Evolutionary conservation across 2,888 invertebrate species (phyloP), one percentile per base, ranked within the genome.

Genomic region (Xestoiulus laeticollis): DNA sequence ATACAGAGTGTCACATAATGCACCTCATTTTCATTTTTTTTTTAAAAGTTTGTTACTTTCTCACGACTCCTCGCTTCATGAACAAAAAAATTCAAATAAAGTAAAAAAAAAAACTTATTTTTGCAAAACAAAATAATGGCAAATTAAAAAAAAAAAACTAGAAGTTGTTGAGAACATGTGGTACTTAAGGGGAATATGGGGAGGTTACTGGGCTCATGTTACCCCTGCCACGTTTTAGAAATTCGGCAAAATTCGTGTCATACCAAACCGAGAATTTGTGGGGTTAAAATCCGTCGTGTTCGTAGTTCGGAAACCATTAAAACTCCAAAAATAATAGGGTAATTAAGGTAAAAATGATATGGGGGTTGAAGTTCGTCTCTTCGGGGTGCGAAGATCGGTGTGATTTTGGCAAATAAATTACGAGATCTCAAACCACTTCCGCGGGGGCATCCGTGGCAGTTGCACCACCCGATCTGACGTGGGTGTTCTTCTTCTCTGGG

Each of bases 341-440:
- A 59, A 22, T 22, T 59, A 22, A 53, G 53, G 53, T 53, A 19
- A 53, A 19, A 19, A 19, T 53, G 53, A 53, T 16, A 8, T 16
- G 53, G 53, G 19, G 53, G 53, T 53, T 83, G 83, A 83, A 83
- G 33, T 83, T 83, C 16, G 30, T 83, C 33, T 83, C 83, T 33
- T 83, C 83, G 84, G 38, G 38, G 84, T n/a, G 32, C 38, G 84
- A 84, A 33, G 84, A 84, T 19, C 32, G 59, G 59, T 59, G 59
- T 59, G 43, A 85, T 87, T 87, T 59, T 87, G 87, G 87, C 87
- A 87, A 87, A 87, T 87, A 87, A 87, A 87, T 87, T 85, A 85
- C 43, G 44, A 33, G 44, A 85, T 85, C 38, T 85, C 85, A 85
- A 44, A 85, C 85, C 30, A 43, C 85, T 22, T 48, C 85, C 44